Evolutionary conservation across 2,888 invertebrate genomes (phyloP).

Genomic region (Dolichopus griseipennis): DNA sequence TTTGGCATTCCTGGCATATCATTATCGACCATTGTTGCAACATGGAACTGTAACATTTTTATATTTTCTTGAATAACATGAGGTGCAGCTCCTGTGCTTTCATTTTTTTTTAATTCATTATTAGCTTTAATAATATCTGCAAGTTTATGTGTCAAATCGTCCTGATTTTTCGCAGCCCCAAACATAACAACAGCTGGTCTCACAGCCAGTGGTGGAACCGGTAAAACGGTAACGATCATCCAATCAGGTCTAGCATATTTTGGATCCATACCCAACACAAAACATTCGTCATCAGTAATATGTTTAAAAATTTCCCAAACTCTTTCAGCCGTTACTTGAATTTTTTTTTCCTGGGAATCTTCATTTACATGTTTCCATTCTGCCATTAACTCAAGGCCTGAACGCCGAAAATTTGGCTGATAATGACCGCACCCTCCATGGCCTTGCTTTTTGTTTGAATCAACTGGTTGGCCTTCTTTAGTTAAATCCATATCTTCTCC

Average conservation of each 20-base stretch:
- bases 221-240: slow-evolving; percentile 97
- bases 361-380: slow-evolving; percentile 99
- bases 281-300: slow-evolving; percentile 93
- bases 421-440: slow-evolving; percentile 98
- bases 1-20: slow-evolving; percentile 97
- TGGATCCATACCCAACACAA: slow-evolving; percentile 92
- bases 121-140: slow-evolving; percentile 98
- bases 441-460: slow-evolving; percentile 49
- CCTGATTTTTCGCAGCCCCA: slow-evolving; percentile 97
- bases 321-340: slow-evolving; percentile 84
- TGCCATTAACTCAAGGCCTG: slow-evolving; percentile 86
- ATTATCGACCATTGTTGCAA: slow-evolving; percentile 95
- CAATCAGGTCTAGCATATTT: slow-evolving; percentile 97
- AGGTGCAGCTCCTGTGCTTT: slow-evolving; percentile 92
- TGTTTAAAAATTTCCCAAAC: slow-evolving; percentile 96
- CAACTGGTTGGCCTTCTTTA: slow-evolving; percentile 58
- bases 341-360: slow-evolving; percentile 95
- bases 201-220: slow-evolving; percentile 93
- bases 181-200: slow-evolving; percentile 95
- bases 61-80: slow-evolving; percentile 96
- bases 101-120: slow-evolving; percentile 90
- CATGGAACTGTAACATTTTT: slow-evolving; percentile 96
- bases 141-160: slow-evolving; percentile 97
- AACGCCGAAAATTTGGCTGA: slow-evolving; percentile 84
- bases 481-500: slow-evolving; percentile 95